Conservation (phyloP, 2,797 vertebrate genomes). For the Microchirus variegatus region DNA sequence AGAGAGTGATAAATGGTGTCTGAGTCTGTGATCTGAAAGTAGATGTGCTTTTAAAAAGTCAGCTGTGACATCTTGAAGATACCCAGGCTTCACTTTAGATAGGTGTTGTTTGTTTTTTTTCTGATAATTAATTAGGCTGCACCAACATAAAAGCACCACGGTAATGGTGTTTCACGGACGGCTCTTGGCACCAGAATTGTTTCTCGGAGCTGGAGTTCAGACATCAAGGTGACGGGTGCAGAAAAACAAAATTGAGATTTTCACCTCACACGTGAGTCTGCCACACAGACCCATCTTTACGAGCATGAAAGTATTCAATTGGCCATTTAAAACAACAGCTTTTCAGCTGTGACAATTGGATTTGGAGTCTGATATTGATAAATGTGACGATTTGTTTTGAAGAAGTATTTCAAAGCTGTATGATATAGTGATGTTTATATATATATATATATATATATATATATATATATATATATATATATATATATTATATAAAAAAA, state of each 20-base stretch:
- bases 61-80: conserved; percentile 34
- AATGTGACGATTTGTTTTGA: conserved; percentile 9
- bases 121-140: conserved; percentile 60
- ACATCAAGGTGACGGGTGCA: conserved; percentile 51
- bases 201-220: conserved; percentile 51
- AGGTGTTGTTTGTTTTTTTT: conserved; percentile 68
- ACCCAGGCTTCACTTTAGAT: conserved; percentile 30
- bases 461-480: too few species aligned
- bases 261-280: conserved; percentile 25
- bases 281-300: conserved; percentile 22
- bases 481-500: too few species aligned
- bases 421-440: too few species aligned
- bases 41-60: conserved; percentile 54
- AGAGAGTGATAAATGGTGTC: conserved; percentile 61
- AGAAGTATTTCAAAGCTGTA: neutral
- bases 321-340: neutral
- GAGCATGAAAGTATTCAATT: conserved; percentile 17
- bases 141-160: conserved; percentile 46
- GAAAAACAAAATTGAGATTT: conserved; percentile 32
- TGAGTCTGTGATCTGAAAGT: conserved; percentile 58
- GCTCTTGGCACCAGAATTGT: conserved; percentile 45
- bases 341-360: conserved; percentile 1
- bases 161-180: conserved; percentile 47
- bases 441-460: too few species aligned
- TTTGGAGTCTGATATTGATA: conserved; percentile 14